Evolutionary conservation across 2,888 invertebrate genomes (phyloP).

Genomic region (Lamproptera curius): DNA sequence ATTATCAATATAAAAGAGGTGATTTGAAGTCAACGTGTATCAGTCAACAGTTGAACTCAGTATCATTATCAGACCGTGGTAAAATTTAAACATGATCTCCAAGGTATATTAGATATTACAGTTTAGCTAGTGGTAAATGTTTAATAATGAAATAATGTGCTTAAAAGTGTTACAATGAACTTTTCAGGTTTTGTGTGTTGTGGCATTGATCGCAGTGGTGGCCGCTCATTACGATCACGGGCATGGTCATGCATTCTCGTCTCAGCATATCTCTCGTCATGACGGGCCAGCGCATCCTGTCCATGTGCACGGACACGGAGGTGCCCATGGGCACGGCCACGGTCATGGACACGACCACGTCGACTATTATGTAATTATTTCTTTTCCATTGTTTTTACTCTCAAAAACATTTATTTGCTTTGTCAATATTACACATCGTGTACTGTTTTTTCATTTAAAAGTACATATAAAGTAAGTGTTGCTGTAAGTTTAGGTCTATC

Average conservation of each 20-base stretch:
- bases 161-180: constrained; percentile 3
- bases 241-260: constrained; percentile 43
- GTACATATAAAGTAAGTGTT: too few relatives aligned
- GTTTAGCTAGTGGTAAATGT: neutral
- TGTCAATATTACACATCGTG: too few relatives aligned
- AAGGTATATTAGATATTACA: constrained; percentile 43
- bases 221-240: constrained; percentile 40
- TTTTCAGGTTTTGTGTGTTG: constrained; percentile 35
- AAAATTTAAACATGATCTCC: constrained; percentile 51
- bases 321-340: constrained; percentile 36
- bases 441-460: too few relatives aligned
- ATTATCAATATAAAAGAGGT: constrained; percentile 65
- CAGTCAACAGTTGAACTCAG: constrained; percentile 50
- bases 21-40: constrained; percentile 46
- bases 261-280: constrained; percentile 55
- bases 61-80: constrained; percentile 39
- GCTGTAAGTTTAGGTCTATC: too few relatives aligned
- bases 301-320: constrained; percentile 37
- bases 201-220: constrained; percentile 36
- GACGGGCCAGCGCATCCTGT: constrained; percentile 50
- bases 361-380: constrained; percentile 37
- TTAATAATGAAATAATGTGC: too few relatives aligned
- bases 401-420: too few relatives aligned
- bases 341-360: constrained; percentile 35
- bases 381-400: too few relatives aligned